phyloP scores from a whole-genome alignment of 2,888 invertebrate species.

The Pterostichus madidus region DNA sequence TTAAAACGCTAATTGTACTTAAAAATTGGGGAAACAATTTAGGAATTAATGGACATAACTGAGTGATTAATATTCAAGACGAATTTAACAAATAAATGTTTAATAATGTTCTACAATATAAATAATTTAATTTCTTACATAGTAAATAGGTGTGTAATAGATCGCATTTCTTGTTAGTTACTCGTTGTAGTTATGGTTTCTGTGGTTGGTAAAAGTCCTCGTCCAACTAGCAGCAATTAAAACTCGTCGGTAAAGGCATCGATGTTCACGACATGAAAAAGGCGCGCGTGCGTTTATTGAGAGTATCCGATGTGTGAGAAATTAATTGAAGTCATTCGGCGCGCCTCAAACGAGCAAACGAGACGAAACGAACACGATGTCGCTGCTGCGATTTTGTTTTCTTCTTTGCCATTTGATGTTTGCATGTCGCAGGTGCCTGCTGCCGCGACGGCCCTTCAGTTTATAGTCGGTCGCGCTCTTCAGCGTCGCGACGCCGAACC shows the following conservation, averaged over 20 bases:
- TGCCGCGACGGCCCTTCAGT: conserved; percentile 2
- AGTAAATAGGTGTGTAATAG: too few relatives aligned
- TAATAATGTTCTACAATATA: too few relatives aligned
- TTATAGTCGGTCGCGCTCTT: background rate
- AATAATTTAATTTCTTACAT: too few relatives aligned
- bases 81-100: too few relatives aligned
- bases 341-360: conserved; percentile 57
- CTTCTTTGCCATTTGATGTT: conserved; percentile 60
- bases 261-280: conserved; percentile 35
- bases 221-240: conserved; percentile 52
- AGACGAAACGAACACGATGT: conserved; percentile 30
- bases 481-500: background rate
- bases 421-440: conserved; percentile 52
- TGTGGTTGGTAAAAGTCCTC: background rate
- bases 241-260: conserved; percentile 19
- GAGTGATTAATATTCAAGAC: too few relatives aligned
- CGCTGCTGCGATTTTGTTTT: conserved; percentile 48
- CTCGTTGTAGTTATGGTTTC: conserved; percentile 14
- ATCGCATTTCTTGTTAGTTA: conserved; percentile 13
- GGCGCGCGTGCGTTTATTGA: conserved; percentile 68
- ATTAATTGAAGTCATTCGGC: conserved; percentile 71
- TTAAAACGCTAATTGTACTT: too few relatives aligned
- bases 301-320: conserved; percentile 71
- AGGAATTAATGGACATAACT: too few relatives aligned
- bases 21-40: too few relatives aligned